These are phyloP conservation scores for Ruditapes philippinarum DNA, from an alignment of 1,140 invertebrate species.

Conservation along the genomic window DNA sequence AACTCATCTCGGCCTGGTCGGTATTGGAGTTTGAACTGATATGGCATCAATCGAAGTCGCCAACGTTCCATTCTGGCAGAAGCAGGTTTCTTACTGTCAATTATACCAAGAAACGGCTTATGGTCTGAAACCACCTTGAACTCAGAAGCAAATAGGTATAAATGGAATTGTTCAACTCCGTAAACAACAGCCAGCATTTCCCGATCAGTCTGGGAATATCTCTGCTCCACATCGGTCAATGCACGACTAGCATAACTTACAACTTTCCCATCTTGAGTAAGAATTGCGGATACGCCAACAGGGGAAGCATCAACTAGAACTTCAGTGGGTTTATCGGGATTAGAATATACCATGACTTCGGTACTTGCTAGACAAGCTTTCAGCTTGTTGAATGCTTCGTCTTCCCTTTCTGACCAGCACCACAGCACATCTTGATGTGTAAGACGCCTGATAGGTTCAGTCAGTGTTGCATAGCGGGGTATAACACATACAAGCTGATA, in stretches of 20 bases:
- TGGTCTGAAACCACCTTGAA: conserved; percentile 67
- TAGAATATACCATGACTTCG: conserved; percentile 51
- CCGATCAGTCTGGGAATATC: conserved; percentile 70
- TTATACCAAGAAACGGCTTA: conserved; percentile 67
- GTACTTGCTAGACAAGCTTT: conserved; percentile 29
- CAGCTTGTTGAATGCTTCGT: conserved; percentile 29
- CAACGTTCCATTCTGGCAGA: conserved; percentile 66
- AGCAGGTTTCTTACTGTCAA: conserved; percentile 61
- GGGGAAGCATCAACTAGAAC: conserved; percentile 79
- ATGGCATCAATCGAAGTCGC: conserved; percentile 68
- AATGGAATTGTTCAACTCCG: conserved; percentile 64
- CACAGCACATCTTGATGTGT: conserved; percentile 47
- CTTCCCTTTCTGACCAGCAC: conserved; percentile 40
- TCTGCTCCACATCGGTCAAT: conserved; percentile 56
- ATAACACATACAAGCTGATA: no score
- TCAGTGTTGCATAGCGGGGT: conserved; percentile 44
- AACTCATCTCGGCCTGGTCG: conserved; percentile 61
- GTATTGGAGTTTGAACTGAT: conserved; percentile 62
- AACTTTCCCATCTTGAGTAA: conserved; percentile 69
- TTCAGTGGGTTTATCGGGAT: conserved; percentile 45
- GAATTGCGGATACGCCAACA: conserved; percentile 85
- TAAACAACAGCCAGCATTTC: conserved; percentile 66
- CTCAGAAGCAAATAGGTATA: conserved; percentile 57
- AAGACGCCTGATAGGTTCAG: conserved; percentile 51
- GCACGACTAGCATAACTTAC: conserved; percentile 47